Conservation (phyloP, 1,140 invertebrate genomes). For the Diprion similis region DNA sequence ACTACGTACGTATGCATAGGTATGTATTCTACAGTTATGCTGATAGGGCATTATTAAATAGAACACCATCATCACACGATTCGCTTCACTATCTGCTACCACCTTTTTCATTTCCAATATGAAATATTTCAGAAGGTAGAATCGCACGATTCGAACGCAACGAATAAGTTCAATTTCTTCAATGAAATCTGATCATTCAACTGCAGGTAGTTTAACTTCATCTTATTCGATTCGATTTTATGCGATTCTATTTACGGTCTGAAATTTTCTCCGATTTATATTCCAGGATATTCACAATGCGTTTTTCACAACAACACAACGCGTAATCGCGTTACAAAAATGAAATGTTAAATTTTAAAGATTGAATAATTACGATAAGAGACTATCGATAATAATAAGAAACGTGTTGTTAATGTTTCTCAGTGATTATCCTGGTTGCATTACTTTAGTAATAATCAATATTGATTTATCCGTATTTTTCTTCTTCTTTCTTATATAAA, state of each 20-base stretch:
- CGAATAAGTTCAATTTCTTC: too few relatives aligned
- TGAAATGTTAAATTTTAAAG: too few relatives aligned
- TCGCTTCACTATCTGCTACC: background rate
- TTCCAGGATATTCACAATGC: conserved; percentile 1
- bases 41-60: background rate
- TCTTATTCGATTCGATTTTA: too few relatives aligned
- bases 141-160: background rate
- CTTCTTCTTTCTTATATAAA: too few relatives aligned
- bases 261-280: background rate
- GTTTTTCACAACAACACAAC: background rate
- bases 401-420: background rate
- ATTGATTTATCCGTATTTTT: background rate
- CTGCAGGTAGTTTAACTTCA: too few relatives aligned
- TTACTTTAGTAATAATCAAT: background rate
- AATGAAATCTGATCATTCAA: too few relatives aligned
- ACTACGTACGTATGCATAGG: background rate
- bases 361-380: too few relatives aligned
- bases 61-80: background rate
- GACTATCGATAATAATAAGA: background rate
- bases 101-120: background rate
- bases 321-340: too few relatives aligned
- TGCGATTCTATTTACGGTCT: background rate
- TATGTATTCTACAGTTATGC: background rate
- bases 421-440: conserved; percentile 1
- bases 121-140: background rate